Percentiles rank a stretch among this genome's conserved stretches.
Conservation (phyloP, 1,140 invertebrate species). For the Lysiphlebus fabarum region DNA sequence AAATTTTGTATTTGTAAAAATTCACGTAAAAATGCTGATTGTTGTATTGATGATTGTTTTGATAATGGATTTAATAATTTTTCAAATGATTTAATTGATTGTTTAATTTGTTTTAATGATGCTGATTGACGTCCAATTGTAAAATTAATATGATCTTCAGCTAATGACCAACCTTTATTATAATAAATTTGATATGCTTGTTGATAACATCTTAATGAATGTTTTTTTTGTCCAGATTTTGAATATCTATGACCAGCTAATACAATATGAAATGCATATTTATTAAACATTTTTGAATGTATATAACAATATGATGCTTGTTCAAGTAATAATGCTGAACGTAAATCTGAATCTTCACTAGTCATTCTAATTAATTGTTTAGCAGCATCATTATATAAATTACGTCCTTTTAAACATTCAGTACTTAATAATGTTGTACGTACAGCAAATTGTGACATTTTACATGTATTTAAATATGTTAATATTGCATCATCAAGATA, state of each 20-base stretch:
- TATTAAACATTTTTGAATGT: constrained; percentile 76
- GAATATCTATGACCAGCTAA: constrained; percentile 89
- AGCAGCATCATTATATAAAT: constrained; percentile 82
- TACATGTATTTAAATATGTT: constrained; percentile 85
- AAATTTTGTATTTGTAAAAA: constrained; percentile 77
- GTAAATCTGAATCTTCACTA: constrained; percentile 87
- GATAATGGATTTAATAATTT: constrained; percentile 74
- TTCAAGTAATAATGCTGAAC: constrained; percentile 88
- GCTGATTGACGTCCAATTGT: constrained; percentile 86
- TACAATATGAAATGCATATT: constrained; percentile 97
- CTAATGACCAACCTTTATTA: constrained; percentile 80
- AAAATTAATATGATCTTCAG: constrained; percentile 93
- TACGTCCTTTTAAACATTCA: constrained; percentile 76
- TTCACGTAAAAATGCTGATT: constrained; percentile 82
- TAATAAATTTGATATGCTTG: constrained; percentile 88
- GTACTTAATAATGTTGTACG: constrained; percentile 84
- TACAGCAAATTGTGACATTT: constrained; percentile 85
- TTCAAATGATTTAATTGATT: constrained; percentile 76
- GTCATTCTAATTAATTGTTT: constrained; percentile 92
- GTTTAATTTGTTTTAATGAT: constrained; percentile 70
- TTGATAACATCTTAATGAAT: constrained; percentile 86
- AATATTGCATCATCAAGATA: constrained; percentile 93
- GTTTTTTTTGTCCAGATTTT: constrained; percentile 86
- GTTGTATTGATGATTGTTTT: constrained; percentile 73
- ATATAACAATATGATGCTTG: constrained; percentile 94